Evolutionary conservation across 2,113 vertebrate species (phyloP).

Genomic region (Toxotes jaculatrix): DNA sequence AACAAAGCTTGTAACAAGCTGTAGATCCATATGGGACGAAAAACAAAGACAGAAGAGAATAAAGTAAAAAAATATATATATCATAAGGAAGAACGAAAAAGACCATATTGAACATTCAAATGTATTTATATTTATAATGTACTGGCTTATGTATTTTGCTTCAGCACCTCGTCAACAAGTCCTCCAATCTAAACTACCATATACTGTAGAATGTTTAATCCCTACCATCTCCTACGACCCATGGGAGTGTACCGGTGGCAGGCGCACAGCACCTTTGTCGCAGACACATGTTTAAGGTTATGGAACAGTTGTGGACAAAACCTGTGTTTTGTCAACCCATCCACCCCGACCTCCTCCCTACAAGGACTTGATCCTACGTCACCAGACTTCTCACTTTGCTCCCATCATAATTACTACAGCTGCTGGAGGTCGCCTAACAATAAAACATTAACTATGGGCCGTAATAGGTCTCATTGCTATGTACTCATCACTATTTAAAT

Average conservation of each 20-base stretch:
- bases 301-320: neutral
- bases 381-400: too few relatives aligned
- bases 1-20: conserved; percentile 28
- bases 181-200: neutral
- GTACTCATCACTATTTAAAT: neutral
- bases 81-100: neutral
- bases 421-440: neutral
- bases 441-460: neutral
- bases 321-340: neutral
- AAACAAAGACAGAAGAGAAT: conserved; percentile 16
- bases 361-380: neutral
- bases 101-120: neutral
- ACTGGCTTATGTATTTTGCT: neutral
- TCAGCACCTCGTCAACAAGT: neutral
- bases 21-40: conserved; percentile 10
- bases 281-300: neutral
- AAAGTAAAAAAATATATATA: neutral
- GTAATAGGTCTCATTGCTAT: neutral
- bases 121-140: conserved; percentile 1
- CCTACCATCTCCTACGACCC: neutral
- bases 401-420: neutral
- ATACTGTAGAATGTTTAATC: neutral
- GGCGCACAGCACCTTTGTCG: neutral
- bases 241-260: neutral
- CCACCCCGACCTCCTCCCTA: neutral